A percentile compares a stretch with the other conserved stretches of the same genome.
Conservation (phyloP, 2,888 invertebrate species). For the Germaria angustata region DNA sequence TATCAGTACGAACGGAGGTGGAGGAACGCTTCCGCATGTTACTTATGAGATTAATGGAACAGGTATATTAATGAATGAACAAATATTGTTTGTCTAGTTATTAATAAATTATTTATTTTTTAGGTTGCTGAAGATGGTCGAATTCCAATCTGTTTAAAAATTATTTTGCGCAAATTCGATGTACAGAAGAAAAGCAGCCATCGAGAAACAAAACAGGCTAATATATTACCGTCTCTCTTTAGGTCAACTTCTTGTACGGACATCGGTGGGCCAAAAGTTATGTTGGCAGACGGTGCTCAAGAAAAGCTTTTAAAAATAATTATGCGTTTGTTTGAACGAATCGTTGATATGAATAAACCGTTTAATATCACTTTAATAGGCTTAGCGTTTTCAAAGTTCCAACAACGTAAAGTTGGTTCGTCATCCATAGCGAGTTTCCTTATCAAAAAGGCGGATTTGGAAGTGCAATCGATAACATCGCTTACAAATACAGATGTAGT, state of each 20-base stretch:
- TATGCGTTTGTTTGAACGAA: conserved; percentile 88
- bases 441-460: conserved; percentile 85
- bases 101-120: not conserved
- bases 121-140: conserved; percentile 86
- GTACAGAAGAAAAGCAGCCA: conserved; percentile 84
- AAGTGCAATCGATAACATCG: conserved; percentile 88
- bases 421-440: conserved; percentile 88
- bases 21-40: conserved; percentile 86
- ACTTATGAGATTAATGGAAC: conserved; percentile 85
- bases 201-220: conserved; percentile 88
- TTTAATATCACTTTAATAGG: conserved; percentile 90
- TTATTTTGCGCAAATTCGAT: conserved; percentile 88
- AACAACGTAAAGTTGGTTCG: conserved; percentile 84
- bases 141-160: conserved; percentile 87
- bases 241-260: conserved; percentile 73
- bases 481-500: conserved; percentile 80
- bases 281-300: conserved; percentile 81
- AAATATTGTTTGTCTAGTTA: no score
- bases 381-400: conserved; percentile 90
- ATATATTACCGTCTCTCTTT: conserved; percentile 86
- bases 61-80: no score
- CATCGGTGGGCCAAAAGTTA: conserved; percentile 79
- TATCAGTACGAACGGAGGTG: conserved; percentile 87
- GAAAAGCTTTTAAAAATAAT: conserved; percentile 85
- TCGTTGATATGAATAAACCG: conserved; percentile 86